A percentile compares a stretch with the other conserved stretches of the same genome.
Conservation (phyloP, 2,888 invertebrate species). For the Notodromas monacha region DNA sequence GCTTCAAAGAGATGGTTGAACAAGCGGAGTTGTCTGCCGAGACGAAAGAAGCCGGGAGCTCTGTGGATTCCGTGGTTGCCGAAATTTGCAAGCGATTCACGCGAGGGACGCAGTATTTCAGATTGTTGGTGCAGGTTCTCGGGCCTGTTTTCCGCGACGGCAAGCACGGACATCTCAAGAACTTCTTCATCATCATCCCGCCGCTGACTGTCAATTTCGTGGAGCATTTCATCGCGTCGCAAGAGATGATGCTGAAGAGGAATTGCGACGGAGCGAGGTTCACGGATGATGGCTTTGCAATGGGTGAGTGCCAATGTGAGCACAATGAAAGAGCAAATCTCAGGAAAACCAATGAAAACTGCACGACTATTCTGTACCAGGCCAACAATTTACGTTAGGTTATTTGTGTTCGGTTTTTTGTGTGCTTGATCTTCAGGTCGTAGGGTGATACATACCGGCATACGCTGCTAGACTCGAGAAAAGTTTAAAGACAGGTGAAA, state of each 20-base stretch:
- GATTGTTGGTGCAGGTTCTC: conserved; percentile 64
- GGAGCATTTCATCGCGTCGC: conserved; percentile 61
- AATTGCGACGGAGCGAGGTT: conserved; percentile 58
- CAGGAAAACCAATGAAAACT: no score
- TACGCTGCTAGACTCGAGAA: no score
- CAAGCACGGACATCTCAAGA: conserved; percentile 54
- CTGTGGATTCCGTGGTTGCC: conserved; percentile 39
- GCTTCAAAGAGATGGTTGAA: conserved; percentile 28
- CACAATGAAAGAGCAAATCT: no score
- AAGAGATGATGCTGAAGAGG: conserved; percentile 69
- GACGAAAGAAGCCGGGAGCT: conserved; percentile 29
- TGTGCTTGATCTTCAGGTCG: no score
- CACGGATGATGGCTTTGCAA: conserved; percentile 91
- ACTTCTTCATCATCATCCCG: conserved; percentile 74
- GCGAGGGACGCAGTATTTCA: conserved; percentile 58
- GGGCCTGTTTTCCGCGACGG: conserved; percentile 51
- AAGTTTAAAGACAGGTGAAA: no score
- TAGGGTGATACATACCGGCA: no score
- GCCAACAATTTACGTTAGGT: no score
- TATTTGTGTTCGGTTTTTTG: no score
- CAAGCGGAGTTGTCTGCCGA: conserved; percentile 22
- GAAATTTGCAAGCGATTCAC: conserved; percentile 49
- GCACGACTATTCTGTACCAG: no score
- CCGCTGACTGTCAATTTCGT: conserved; percentile 75
- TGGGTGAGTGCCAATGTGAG: conserved; percentile 26